These are phyloP conservation scores for Tetramorium alpestre DNA, from an alignment of 1,140 invertebrate species.

Conservation along the genomic window DNA sequence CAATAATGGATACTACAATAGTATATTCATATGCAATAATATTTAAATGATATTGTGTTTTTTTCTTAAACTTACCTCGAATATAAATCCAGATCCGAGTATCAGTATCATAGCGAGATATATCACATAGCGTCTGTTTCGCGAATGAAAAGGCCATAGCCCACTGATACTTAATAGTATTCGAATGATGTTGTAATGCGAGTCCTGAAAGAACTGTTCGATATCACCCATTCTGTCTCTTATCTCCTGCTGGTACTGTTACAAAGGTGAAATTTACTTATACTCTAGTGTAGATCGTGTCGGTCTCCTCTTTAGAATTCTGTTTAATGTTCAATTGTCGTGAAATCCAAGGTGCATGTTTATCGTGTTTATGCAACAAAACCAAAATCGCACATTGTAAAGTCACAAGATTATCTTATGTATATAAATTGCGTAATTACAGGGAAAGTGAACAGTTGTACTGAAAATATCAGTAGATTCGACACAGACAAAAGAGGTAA, in stretches of 20 bases:
- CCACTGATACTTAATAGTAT: not conserved
- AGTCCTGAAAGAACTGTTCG: slow-evolving; percentile 2
- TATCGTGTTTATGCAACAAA: not conserved
- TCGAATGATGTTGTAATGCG: slow-evolving; percentile 20
- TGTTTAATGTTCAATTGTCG: slow-evolving; percentile 7
- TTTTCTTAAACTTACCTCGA: not conserved
- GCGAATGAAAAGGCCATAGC: slow-evolving; percentile 19
- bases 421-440: not conserved
- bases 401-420: slow-evolving; percentile 10
- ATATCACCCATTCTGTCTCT: not conserved
- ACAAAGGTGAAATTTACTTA: not conserved
- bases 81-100: slow-evolving; percentile 12
- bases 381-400: not conserved
- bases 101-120: not conserved
- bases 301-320: slow-evolving; percentile 1
- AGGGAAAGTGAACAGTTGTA: too few species aligned
- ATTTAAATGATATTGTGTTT: not conserved
- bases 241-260: not conserved
- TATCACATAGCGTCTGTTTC: not conserved
- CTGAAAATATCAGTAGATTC: not conserved
- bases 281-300: not conserved
- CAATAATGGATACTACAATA: not conserved
- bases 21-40: not conserved
- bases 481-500: not conserved
- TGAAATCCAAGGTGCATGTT: not conserved